phyloP scores from a whole-genome alignment of 1,140 invertebrate genomes.

The Lepidurus couesii region DNA sequence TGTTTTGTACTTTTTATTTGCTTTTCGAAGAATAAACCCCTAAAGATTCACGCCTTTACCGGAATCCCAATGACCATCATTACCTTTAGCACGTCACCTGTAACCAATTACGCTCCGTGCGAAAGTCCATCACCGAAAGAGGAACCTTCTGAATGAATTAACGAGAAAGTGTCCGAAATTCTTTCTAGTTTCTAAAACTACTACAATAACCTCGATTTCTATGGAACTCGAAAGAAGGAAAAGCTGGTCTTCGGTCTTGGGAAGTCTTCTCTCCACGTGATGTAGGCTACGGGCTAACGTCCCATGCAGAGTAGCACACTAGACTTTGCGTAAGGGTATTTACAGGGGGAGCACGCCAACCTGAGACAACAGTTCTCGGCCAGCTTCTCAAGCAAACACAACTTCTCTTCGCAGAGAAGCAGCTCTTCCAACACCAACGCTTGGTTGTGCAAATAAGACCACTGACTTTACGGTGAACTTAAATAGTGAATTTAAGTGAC shows the following conservation, averaged over 20 bases:
- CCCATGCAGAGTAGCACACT: constrained; percentile 6
- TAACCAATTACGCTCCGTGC: background rate
- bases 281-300: constrained; percentile 8
- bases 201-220: constrained; percentile 22
- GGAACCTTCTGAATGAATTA: constrained; percentile 7
- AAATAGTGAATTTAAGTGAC: constrained; percentile 6
- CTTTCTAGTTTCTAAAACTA: constrained; percentile 7
- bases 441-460: background rate
- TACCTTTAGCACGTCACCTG: background rate
- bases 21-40: background rate
- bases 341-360: background rate
- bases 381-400: constrained; percentile 12
- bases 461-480: background rate
- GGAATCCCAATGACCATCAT: background rate
- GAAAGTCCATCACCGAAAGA: constrained; percentile 14
- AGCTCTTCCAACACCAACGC: background rate
- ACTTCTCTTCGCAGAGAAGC: background rate
- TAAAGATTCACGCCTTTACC: background rate
- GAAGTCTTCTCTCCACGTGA: background rate
- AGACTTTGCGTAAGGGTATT: background rate
- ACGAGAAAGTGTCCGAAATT: constrained; percentile 22
- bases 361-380: constrained; percentile 2
- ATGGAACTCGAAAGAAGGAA: constrained; percentile 1
- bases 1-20: too few relatives aligned
- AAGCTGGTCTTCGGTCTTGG: background rate